A percentile compares a stretch with the other conserved stretches of the same genome.
Evolutionary conservation across 1,140 invertebrate species (phyloP).

Genomic region (Scaptomyza hsui): DNA sequence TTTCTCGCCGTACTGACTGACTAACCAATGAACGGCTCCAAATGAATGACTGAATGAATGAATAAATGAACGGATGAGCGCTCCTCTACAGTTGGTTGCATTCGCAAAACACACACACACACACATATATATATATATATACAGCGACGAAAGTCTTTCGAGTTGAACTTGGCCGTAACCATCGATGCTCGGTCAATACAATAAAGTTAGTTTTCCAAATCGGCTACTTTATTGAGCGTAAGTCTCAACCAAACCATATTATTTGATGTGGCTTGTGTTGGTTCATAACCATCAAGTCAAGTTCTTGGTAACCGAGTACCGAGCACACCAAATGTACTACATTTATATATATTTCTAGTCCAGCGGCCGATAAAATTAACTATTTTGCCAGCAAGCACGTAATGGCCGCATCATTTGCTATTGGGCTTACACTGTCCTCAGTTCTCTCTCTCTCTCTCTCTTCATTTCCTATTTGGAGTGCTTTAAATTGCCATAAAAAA

Average conservation of each 20-base stretch:
- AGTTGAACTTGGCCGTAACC: constrained; percentile 69
- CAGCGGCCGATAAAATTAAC: constrained; percentile 77
- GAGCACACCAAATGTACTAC: constrained; percentile 41
- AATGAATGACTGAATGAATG: constrained; percentile 82
- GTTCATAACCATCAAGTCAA: constrained; percentile 68
- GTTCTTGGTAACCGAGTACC: constrained; percentile 6
- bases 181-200: constrained; percentile 49
- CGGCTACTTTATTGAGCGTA: constrained; percentile 81
- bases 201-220: constrained; percentile 77
- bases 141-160: constrained; percentile 23
- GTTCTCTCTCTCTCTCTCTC: constrained; percentile 7
- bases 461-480: constrained; percentile 71
- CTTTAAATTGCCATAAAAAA: constrained; percentile 80
- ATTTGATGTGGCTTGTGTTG: constrained; percentile 74
- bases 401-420: constrained; percentile 77
- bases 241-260: constrained; percentile 65
- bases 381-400: constrained; percentile 72
- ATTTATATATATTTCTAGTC: constrained; percentile 73
- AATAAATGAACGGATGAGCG: constrained; percentile 81
- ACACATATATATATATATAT: not conserved
- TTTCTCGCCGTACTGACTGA: constrained; percentile 71
- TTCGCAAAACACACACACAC: constrained; percentile 68
- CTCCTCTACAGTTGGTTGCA: constrained; percentile 77
- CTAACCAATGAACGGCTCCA: constrained; percentile 77
- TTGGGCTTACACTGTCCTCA: constrained; percentile 31